These are phyloP conservation scores for Harpalus rubripes DNA, from an alignment of 2,888 invertebrate species.

Conservation along the genomic window DNA sequence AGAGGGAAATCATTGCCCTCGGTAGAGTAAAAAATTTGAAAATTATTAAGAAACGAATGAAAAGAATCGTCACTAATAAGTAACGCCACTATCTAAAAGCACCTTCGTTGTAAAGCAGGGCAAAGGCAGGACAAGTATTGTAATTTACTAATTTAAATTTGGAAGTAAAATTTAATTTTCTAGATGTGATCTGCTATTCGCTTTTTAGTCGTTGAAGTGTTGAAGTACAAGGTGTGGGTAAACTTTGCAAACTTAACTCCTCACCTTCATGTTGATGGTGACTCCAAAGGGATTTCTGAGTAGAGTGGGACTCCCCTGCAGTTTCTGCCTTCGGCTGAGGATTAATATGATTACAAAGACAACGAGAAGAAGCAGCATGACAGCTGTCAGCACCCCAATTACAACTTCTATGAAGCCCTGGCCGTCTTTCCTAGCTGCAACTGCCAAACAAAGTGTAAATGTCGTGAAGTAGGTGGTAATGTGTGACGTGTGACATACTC, in stretches of 20 bases:
- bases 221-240: background rate
- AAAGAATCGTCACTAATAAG: too few relatives aligned
- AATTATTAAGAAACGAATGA: too few relatives aligned
- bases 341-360: slow-evolving; percentile 83
- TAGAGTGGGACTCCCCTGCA: slow-evolving; percentile 82
- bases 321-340: slow-evolving; percentile 81
- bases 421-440: slow-evolving; percentile 80
- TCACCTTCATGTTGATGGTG: slow-evolving; percentile 84
- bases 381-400: slow-evolving; percentile 83
- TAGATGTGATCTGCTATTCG: background rate
- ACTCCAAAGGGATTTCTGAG: slow-evolving; percentile 82
- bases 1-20: too few relatives aligned
- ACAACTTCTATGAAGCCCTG: slow-evolving; percentile 82
- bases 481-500: slow-evolving; percentile 74
- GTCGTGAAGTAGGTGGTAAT: background rate
- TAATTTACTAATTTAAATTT: too few relatives aligned
- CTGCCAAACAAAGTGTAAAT: slow-evolving; percentile 73
- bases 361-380: slow-evolving; percentile 82
- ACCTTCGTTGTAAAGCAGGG: too few relatives aligned
- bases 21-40: too few relatives aligned
- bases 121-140: too few relatives aligned
- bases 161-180: too few relatives aligned
- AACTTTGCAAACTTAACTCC: background rate
- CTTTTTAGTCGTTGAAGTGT: slow-evolving; percentile 59
- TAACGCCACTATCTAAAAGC: too few relatives aligned